A percentile compares a stretch with the other conserved stretches of the same genome.
phyloP scores from a whole-genome alignment of 2,113 vertebrate genomes.

The Capra hircus region DNA sequence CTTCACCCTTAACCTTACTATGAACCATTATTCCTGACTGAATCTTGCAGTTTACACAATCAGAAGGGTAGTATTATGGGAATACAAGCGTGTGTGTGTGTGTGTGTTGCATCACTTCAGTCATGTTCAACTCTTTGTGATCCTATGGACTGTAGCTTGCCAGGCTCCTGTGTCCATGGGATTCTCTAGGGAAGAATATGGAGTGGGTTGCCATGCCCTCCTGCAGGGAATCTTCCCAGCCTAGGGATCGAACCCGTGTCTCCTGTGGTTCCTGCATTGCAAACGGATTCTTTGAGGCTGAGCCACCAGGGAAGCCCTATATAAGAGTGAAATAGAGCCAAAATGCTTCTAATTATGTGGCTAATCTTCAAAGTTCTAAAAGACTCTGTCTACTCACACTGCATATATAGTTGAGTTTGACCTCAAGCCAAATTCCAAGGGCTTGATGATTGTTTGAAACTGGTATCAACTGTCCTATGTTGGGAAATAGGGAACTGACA shows the following conservation, averaged over 20 bases:
- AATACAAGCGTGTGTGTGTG: not conserved
- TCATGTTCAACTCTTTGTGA: not conserved
- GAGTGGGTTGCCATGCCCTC: not conserved
- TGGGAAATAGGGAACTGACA: not conserved
- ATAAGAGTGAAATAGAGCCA: not conserved
- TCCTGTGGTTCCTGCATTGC: not conserved
- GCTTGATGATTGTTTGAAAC: not conserved
- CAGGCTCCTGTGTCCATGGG: not conserved
- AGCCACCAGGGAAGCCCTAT: not conserved
- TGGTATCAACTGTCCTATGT: not conserved
- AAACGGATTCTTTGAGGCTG: not conserved
- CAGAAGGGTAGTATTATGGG: not conserved
- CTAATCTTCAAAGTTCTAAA: not conserved
- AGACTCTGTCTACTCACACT: not conserved
- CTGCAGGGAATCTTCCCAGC: not conserved
- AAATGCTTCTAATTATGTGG: not conserved
- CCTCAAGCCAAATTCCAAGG: not conserved
- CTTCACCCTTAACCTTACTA: not conserved
- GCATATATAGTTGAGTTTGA: not conserved
- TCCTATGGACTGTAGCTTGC: not conserved
- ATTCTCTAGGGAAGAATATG: not conserved
- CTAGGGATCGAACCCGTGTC: rapidly evolving
- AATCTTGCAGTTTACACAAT: not conserved
- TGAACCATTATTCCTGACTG: not conserved
- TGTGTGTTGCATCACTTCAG: not conserved